These are phyloP conservation scores for Verasper variegatus DNA, from an alignment of 2,113 vertebrate genomes.

Conservation along the genomic window DNA sequence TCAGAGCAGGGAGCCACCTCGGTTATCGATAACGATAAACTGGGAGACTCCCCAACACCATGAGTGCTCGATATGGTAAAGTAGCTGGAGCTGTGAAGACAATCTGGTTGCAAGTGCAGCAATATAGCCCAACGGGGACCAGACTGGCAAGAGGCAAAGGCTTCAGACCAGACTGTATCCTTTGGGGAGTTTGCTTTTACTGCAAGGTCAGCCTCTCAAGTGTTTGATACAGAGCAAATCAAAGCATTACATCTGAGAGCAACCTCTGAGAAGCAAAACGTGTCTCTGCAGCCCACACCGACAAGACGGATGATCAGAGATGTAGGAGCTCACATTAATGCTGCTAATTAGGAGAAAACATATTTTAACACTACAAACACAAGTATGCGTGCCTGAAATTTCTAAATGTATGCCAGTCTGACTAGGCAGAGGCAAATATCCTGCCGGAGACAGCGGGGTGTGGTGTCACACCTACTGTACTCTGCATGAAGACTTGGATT, in stretches of 20 bases:
- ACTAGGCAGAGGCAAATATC: not conserved
- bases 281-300: constrained; percentile 44
- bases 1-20: constrained; percentile 67
- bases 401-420: constrained; percentile 16
- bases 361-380: constrained; percentile 56
- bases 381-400: constrained; percentile 41
- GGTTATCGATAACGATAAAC: constrained; percentile 69
- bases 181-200: constrained; percentile 56
- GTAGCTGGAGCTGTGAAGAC: constrained; percentile 53
- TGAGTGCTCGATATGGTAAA: constrained; percentile 47
- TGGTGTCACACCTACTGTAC: not conserved
- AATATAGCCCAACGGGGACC: constrained; percentile 21
- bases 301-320: constrained; percentile 62
- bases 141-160: constrained; percentile 33
- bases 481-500: not conserved
- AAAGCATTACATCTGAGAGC: constrained; percentile 66
- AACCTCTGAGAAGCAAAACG: constrained; percentile 39
- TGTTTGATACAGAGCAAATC: constrained; percentile 62
- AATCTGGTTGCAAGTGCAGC: constrained; percentile 48
- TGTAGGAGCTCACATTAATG: constrained; percentile 56
- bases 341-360: constrained; percentile 66
- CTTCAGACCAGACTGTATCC: constrained; percentile 56
- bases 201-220: constrained; percentile 68
- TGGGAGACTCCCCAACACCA: constrained; percentile 52
- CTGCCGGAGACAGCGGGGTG: not conserved